Evolutionary conservation across 2,797 vertebrate species (phyloP).

Genomic region (Clarias fuscus): DNA sequence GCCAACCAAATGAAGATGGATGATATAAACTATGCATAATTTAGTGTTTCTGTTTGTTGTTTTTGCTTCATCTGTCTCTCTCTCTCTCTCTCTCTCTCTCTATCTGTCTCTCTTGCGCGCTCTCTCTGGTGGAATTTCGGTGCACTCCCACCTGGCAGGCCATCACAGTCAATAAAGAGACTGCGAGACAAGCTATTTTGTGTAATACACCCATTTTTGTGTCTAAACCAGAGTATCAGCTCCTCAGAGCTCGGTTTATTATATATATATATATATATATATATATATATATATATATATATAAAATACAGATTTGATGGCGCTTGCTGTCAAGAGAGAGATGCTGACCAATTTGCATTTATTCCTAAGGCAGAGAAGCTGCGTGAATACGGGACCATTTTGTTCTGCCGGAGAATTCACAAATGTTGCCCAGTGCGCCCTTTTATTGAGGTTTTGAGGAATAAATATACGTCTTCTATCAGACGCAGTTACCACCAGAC

Average conservation of each 20-base stretch:
- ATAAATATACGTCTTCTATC: slow-evolving; percentile 1
- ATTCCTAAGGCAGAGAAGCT: slow-evolving; percentile 13
- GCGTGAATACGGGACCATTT: slow-evolving; percentile 9
- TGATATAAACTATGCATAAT: slow-evolving; percentile 25
- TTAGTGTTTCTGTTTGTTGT: not conserved
- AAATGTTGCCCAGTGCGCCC: slow-evolving; percentile 23
- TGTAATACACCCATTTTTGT: slow-evolving; percentile 28
- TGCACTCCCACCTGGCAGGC: slow-evolving; percentile 32
- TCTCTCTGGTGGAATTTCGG: not conserved
- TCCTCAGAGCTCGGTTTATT: not conserved
- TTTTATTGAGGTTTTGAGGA: slow-evolving; percentile 33
- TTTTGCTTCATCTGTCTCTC: not conserved
- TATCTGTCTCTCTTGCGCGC: not conserved
- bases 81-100: not conserved
- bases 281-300: not conserved
- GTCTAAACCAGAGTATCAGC: slow-evolving; percentile 5
- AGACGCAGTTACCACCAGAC: not conserved
- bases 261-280: not conserved
- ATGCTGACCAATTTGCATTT: slow-evolving; percentile 41
- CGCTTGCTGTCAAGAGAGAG: slow-evolving; percentile 23
- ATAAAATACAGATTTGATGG: not conserved
- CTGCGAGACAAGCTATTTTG: slow-evolving; percentile 29
- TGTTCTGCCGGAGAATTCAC: slow-evolving; percentile 36
- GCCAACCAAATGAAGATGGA: slow-evolving; percentile 31
- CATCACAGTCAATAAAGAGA: slow-evolving; percentile 30